Base-by-base conservation (phyloP, 2,797 vertebrate species). In the Gallinago stenura region DNA sequence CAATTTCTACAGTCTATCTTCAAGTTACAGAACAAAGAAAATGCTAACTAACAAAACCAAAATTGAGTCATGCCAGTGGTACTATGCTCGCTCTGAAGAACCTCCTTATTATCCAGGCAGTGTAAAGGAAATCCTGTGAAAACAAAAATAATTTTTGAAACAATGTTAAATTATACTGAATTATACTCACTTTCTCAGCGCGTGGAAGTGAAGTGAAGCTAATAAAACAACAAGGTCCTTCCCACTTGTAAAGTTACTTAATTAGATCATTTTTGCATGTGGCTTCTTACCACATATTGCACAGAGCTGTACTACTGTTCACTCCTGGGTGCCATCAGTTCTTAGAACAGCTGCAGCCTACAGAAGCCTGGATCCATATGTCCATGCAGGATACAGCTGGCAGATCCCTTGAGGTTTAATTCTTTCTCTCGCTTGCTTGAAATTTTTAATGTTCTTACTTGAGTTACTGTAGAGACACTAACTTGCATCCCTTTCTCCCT, bases 11-110 rank as follows among this genome's bases (percentile, higher is more conserved):
- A 26, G 31, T 83, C 70, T 89, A 39, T 77, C 60, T 90, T 91
- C 39, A 60, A 64, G 84, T 96, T 93, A 72, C 87, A 95, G 96
- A 96, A 46, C 15, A 37, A 70, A 82, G 39, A 57, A 87, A 91
- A 58, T 26, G 20, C 43, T 57, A 93, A 56, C 37, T 71, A 53
- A 77, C 71, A 56, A 76, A 69, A 64, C 0, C 24, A 84, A 78
- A 69, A 41, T 5, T 46, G 13, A 37, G 35, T 81, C 10, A 4
- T 79, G n/a, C n/a, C 21, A 53, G 12, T 21, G 45, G 17, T 76
- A 80, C 39, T 57, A 12, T 1, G 2, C 31, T 87, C 20, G 26
- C 28, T 68, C 10, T 46, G 20, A 85, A 73, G 19, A 73, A 61
- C 2, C 13, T 28, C 25, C 9, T 77, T 41, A 17, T 30, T 85